These are phyloP conservation scores for Brotula barbata DNA, from an alignment of 2,797 vertebrate genomes.

Conservation along the genomic window DNA sequence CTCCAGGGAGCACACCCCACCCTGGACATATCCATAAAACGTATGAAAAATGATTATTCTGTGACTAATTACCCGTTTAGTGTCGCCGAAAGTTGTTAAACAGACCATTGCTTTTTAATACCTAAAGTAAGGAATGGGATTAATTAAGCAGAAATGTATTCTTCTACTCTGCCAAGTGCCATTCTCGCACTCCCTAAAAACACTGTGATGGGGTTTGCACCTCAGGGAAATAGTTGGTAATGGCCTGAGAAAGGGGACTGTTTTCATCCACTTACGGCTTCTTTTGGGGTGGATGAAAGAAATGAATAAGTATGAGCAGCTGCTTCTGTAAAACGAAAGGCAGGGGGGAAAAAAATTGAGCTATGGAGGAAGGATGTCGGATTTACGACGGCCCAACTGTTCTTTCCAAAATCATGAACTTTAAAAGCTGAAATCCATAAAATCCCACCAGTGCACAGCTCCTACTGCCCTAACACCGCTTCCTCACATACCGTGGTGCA, in stretches of 20 bases:
- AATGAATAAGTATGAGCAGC: slow-evolving; percentile 50
- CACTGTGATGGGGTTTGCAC: slow-evolving; percentile 67
- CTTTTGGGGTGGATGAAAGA: slow-evolving; percentile 59
- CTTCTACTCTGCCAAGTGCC: slow-evolving; percentile 76
- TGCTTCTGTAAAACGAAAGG: slow-evolving; percentile 48
- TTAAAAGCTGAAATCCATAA: slow-evolving; percentile 45
- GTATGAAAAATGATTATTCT: slow-evolving; percentile 83
- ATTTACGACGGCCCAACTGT: slow-evolving; percentile 50
- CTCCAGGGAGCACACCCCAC: slow-evolving; percentile 59
- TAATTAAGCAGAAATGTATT: slow-evolving; percentile 85
- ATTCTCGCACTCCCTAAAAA: slow-evolving; percentile 73
- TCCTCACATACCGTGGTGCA: too few relatives aligned
- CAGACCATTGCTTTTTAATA: slow-evolving; percentile 85
- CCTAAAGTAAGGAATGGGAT: slow-evolving; percentile 80
- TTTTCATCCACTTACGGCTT: slow-evolving; percentile 56
- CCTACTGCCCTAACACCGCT: too few relatives aligned
- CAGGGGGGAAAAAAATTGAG: slow-evolving; percentile 30
- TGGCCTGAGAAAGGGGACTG: slow-evolving; percentile 68
- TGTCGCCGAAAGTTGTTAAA: slow-evolving; percentile 83
- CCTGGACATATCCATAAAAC: slow-evolving; percentile 79
- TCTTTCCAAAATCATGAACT: slow-evolving; percentile 41
- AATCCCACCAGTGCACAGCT: too few relatives aligned
- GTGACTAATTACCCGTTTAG: slow-evolving; percentile 85
- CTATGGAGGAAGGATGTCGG: slow-evolving; percentile 23
- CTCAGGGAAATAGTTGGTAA: slow-evolving; percentile 70